phyloP scores from a whole-genome alignment of 2,113 vertebrate genomes.

The Microtus oregoni region DNA sequence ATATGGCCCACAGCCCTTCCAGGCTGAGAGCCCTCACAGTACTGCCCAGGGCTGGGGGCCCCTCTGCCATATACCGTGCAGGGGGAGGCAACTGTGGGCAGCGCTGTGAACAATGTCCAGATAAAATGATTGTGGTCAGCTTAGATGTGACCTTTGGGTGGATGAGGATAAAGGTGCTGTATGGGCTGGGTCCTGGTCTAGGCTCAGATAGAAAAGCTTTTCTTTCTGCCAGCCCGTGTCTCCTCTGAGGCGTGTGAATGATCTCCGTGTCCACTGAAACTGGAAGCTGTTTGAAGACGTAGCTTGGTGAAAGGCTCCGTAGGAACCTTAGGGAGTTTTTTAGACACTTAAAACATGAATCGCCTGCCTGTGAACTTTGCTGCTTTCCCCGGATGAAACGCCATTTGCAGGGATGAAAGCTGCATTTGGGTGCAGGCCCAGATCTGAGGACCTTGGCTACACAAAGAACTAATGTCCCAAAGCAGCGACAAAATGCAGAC shows the following conservation, averaged over 20 bases:
- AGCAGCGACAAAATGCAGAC: neutral
- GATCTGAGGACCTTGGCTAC: neutral
- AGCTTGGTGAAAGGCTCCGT: neutral
- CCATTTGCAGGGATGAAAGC: neutral
- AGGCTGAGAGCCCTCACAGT: neutral
- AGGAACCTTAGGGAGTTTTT: neutral
- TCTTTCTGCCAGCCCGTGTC: rapidly evolving
- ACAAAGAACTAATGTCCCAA: neutral
- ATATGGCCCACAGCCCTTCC: neutral
- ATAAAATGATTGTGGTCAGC: neutral
- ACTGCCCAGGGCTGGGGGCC: neutral
- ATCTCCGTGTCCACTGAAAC: neutral
- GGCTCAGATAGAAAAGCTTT: rapidly evolving
- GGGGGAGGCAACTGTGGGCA: neutral
- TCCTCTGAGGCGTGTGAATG: neutral
- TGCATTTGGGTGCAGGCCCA: neutral
- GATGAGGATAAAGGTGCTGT: neutral
- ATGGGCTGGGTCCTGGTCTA: neutral
- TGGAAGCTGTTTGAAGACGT: neutral
- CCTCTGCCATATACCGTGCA: neutral
- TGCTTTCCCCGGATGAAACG: neutral
- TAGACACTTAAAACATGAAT: neutral
- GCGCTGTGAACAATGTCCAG: neutral
- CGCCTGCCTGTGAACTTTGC: neutral
- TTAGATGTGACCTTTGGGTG: too few relatives aligned